A percentile compares a stretch with the other conserved stretches of the same genome.
Conservation (phyloP, 2,888 invertebrate species). For the Zeuzera pyrina region DNA sequence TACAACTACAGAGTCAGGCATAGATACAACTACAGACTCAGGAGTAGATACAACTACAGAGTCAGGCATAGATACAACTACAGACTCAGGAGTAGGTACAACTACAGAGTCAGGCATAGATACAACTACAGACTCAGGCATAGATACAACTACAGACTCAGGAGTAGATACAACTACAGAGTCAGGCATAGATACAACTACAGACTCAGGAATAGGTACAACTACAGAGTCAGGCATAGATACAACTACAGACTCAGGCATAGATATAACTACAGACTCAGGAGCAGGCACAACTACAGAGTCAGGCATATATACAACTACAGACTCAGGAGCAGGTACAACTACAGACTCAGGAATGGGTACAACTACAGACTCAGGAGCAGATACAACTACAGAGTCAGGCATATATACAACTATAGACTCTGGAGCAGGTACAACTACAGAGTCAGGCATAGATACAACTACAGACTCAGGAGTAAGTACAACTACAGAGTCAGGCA, state of each 20-base stretch:
- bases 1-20: background rate
- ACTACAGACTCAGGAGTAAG: constrained; percentile 4
- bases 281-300: constrained; percentile 5
- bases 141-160: background rate
- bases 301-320: constrained; percentile 3
- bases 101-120: background rate
- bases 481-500: constrained; percentile 3
- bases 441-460: constrained; percentile 2
- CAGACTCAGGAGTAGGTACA: background rate
- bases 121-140: background rate
- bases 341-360: constrained; percentile 2
- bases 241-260: constrained; percentile 5
- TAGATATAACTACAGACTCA: constrained; percentile 6
- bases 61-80: background rate
- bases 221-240: constrained; percentile 7
- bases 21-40: background rate
- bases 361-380: constrained; percentile 7
- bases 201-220: background rate
- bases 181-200: background rate
- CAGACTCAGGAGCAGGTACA: constrained; percentile 6
- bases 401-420: constrained; percentile 5
- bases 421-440: constrained; percentile 5
- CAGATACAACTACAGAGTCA: constrained; percentile 5
- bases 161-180: background rate
- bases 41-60: background rate